These are phyloP conservation scores for Paramormyrops hopkinsi DNA, from an alignment of 2,797 vertebrate genomes.

Conservation along the genomic window DNA sequence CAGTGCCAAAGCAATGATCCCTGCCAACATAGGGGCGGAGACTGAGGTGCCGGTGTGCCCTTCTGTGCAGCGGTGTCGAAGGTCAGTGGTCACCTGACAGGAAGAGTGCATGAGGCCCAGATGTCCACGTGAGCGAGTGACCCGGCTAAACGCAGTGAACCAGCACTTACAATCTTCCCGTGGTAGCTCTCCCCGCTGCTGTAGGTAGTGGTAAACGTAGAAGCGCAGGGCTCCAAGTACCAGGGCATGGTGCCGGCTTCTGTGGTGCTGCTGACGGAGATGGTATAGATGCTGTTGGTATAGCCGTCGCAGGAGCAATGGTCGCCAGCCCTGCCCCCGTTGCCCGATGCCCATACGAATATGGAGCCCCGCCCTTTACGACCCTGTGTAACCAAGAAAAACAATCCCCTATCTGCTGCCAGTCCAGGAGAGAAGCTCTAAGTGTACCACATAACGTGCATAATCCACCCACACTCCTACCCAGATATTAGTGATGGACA, in stretches of 20 bases:
- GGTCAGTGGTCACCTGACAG: constrained; percentile 86
- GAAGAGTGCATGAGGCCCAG: not conserved
- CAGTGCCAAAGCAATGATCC: constrained; percentile 89
- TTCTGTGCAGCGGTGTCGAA: constrained; percentile 90
- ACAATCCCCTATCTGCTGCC: not conserved
- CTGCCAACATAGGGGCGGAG: constrained; percentile 86
- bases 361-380: constrained; percentile 82
- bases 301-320: constrained; percentile 95
- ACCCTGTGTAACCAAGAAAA: constrained; percentile 55
- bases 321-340: constrained; percentile 80
- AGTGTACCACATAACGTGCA: constrained; percentile 26
- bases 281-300: constrained; percentile 88
- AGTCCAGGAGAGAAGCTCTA: constrained; percentile 7
- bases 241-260: constrained; percentile 69
- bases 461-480: not conserved
- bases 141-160: not conserved
- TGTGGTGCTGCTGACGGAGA: constrained; percentile 83
- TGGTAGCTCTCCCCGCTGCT: constrained; percentile 73
- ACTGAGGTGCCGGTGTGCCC: constrained; percentile 93
- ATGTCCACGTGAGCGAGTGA: not conserved
- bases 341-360: constrained; percentile 92
- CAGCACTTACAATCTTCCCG: constrained; percentile 72
- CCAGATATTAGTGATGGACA: not conserved
- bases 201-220: constrained; percentile 81
- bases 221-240: constrained; percentile 83